Evolutionary conservation across 2,113 vertebrate genomes (phyloP).

Genomic region (Bos taurus): DNA sequence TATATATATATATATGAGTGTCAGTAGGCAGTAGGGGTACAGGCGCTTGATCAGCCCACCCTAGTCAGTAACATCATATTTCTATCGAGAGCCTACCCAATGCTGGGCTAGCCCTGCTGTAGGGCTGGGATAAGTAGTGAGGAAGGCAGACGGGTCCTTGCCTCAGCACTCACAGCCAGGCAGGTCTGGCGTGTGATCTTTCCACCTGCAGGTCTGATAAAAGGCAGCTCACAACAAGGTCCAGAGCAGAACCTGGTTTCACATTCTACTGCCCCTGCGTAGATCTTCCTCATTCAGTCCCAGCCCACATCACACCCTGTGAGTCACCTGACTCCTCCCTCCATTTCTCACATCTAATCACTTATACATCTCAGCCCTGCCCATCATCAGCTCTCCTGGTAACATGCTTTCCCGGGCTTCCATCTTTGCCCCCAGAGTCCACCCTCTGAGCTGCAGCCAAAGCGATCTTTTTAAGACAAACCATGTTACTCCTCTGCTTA

Average conservation of each 20-base stretch:
- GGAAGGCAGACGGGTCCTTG: rapidly evolving
- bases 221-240: background rate
- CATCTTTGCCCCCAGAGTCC: background rate
- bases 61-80: background rate
- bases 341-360: background rate
- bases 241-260: background rate
- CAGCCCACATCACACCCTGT: background rate
- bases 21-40: background rate
- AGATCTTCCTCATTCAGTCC: background rate
- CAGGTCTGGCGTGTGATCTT: too few species aligned
- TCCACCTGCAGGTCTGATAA: background rate
- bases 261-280: background rate
- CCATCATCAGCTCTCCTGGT: background rate
- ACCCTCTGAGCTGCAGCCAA: background rate
- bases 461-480: background rate
- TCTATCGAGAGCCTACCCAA: background rate
- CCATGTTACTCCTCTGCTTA: background rate
- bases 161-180: background rate
- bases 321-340: background rate
- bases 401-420: background rate
- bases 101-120: background rate
- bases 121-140: background rate
- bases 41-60: background rate
- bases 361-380: background rate
- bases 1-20: too few species aligned